phyloP scores from a whole-genome alignment of 2,797 vertebrate species.

The Antennarius maculatus region DNA sequence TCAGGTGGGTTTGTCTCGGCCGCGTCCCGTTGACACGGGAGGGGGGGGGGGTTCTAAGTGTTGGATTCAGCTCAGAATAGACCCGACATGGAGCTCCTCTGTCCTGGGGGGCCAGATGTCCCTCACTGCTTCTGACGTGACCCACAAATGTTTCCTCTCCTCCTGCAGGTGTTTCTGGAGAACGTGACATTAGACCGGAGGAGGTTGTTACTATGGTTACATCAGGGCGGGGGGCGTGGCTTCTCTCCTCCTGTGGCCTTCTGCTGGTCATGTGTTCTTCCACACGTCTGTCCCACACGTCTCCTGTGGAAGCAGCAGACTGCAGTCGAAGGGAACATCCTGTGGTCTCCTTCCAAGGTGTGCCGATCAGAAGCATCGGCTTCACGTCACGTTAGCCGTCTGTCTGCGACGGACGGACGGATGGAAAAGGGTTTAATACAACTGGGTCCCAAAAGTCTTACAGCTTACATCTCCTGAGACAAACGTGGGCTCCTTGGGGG shows the following conservation, averaged over 20 bases:
- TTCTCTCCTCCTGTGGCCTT: slow-evolving; percentile 58
- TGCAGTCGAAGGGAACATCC: slow-evolving; percentile 73
- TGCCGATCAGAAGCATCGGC: neutral
- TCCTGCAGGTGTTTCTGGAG: slow-evolving; percentile 60
- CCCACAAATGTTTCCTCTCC: neutral
- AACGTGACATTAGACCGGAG: slow-evolving; percentile 57
- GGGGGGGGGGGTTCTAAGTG: slow-evolving; percentile 6
- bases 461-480: no score
- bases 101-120: neutral
- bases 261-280: slow-evolving; percentile 60
- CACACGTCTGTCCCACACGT: slow-evolving; percentile 60
- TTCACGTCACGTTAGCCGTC: no score
- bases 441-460: no score
- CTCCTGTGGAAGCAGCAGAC: slow-evolving; percentile 52
- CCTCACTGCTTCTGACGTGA: neutral
- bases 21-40: slow-evolving; percentile 62
- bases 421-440: no score
- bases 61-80: neutral
- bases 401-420: no score
- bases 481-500: no score
- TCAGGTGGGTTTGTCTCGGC: slow-evolving; percentile 75
- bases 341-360: slow-evolving; percentile 63
- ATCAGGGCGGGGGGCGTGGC: slow-evolving; percentile 58
- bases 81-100: neutral
- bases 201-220: slow-evolving; percentile 66